Percentiles rank a stretch among this genome's conserved stretches.
Evolutionary conservation across 2,113 vertebrate species (phyloP).

Genomic region (Elachura formosa): DNA sequence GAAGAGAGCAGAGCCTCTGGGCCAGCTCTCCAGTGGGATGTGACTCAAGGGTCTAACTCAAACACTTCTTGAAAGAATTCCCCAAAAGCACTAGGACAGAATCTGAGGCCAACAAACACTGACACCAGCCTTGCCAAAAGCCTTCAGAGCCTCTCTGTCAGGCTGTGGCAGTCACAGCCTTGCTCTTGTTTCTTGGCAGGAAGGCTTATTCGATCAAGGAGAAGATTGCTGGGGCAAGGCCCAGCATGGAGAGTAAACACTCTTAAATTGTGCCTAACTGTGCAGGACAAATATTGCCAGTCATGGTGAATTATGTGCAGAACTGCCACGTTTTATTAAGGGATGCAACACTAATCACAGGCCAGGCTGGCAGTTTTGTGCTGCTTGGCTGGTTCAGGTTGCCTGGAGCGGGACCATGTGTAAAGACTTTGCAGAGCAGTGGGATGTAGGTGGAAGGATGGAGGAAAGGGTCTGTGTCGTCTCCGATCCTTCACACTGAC

Average conservation of each 20-base stretch:
- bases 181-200: background rate
- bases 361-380: background rate
- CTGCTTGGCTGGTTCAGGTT: background rate
- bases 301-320: background rate
- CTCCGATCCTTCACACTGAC: background rate
- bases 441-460: background rate
- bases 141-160: background rate
- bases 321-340: background rate
- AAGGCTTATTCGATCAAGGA: background rate
- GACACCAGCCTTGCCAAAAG: background rate
- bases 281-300: background rate
- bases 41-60: no score
- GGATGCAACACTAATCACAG: background rate
- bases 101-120: background rate
- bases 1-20: background rate
- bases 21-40: background rate
- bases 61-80: background rate
- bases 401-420: background rate
- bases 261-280: background rate
- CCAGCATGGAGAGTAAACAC: background rate
- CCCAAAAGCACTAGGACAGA: background rate
- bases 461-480: background rate
- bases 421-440: background rate
- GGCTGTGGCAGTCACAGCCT: background rate
- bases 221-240: slow-evolving; percentile 7